phyloP scores from a whole-genome alignment of 2,113 vertebrate species.

The Oryzias javanicus region DNA sequence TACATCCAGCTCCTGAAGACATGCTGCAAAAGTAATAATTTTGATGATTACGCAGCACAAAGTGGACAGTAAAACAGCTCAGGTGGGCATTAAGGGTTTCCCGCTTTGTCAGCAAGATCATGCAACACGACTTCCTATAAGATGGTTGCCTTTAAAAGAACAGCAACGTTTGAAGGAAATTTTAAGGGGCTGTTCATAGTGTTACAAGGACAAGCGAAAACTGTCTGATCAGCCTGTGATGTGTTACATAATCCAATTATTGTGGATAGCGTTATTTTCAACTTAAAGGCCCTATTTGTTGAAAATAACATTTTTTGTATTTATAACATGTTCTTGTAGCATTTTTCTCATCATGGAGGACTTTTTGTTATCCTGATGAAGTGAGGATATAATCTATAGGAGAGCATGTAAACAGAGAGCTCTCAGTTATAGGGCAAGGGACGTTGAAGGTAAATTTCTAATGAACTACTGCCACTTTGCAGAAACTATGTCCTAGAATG shows the following conservation, averaged over 20 bases:
- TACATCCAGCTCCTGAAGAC: conserved; percentile 28
- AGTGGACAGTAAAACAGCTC: conserved; percentile 4
- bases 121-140: conserved; percentile 1
- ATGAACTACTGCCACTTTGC: too few species aligned
- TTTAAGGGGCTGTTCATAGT: conserved; percentile 3
- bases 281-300: too few species aligned
- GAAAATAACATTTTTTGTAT: too few species aligned
- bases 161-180: conserved; percentile 4
- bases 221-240: conserved; percentile 8
- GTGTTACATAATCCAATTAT: conserved; percentile 25
- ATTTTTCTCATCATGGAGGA: too few species aligned
- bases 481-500: too few species aligned
- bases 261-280: too few species aligned
- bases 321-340: too few species aligned
- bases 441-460: too few species aligned
- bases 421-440: too few species aligned
- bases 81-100: conserved; percentile 18
- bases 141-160: conserved; percentile 11
- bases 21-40: conserved; percentile 19
- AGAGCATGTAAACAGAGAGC: too few species aligned
- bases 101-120: conserved; percentile 7
- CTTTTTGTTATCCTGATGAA: too few species aligned
- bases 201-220: neutral
- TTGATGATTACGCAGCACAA: conserved; percentile 28
- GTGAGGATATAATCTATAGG: too few species aligned